A percentile compares a stretch with the other conserved stretches of the same genome.
Evolutionary conservation across 1,140 invertebrate species (phyloP).

Genomic region (Rhysida immarginata): DNA sequence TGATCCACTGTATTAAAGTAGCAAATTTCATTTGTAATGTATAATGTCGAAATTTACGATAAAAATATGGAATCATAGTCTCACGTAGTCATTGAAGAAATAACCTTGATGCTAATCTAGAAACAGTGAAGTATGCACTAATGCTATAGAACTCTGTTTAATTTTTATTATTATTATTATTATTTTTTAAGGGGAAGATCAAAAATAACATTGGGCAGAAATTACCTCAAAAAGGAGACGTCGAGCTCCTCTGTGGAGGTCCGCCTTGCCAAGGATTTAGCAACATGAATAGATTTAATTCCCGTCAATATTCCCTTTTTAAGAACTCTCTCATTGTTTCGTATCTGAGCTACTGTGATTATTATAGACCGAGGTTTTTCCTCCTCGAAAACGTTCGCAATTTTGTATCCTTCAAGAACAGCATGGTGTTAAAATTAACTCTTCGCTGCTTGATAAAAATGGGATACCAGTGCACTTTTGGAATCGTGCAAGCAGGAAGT

Average conservation of each 20-base stretch:
- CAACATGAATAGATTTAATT: slow-evolving; percentile 79
- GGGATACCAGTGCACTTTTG: slow-evolving; percentile 79
- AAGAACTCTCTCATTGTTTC: slow-evolving; percentile 78
- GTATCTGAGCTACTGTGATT: slow-evolving; percentile 72
- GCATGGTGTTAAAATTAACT: slow-evolving; percentile 67
- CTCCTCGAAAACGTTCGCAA: slow-evolving; percentile 76
- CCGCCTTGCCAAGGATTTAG: slow-evolving; percentile 87
- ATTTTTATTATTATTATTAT: no score
- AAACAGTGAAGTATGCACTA: no score
- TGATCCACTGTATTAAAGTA: no score
- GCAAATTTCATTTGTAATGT: no score
- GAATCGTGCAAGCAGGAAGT: slow-evolving; percentile 68
- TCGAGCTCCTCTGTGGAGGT: slow-evolving; percentile 69
- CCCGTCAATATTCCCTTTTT: slow-evolving; percentile 68
- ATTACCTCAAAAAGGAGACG: slow-evolving; percentile 60
- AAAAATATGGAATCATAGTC: no score
- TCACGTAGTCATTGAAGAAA: no score
- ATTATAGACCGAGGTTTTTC: slow-evolving; percentile 68
- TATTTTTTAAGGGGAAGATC: slow-evolving; percentile 33
- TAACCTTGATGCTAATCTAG: no score
- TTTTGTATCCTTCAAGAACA: slow-evolving; percentile 61
- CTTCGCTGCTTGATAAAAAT: slow-evolving; percentile 58
- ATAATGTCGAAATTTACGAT: no score
- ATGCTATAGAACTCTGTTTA: no score
- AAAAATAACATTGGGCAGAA: slow-evolving; percentile 38